phyloP scores from a whole-genome alignment of 2,888 invertebrate genomes.

The Hipparchia semele region DNA sequence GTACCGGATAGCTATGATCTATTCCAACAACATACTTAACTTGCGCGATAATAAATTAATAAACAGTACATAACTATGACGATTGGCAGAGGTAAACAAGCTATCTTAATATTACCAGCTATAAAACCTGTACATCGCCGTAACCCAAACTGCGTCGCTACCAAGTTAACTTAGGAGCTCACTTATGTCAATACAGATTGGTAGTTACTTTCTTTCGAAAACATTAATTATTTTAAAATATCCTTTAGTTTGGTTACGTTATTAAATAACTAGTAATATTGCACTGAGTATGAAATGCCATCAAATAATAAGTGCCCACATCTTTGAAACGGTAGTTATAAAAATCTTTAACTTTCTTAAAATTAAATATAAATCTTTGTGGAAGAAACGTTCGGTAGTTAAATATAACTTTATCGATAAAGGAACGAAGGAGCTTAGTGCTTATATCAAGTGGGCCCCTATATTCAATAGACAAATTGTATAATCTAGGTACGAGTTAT shows the following conservation, averaged over 20 bases:
- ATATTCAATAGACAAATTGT: slow-evolving; percentile 80
- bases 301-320: slow-evolving; percentile 83
- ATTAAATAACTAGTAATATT: slow-evolving; percentile 85
- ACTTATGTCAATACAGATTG: slow-evolving; percentile 81
- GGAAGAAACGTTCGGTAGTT: slow-evolving; percentile 77
- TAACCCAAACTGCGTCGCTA: slow-evolving; percentile 79
- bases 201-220: slow-evolving; percentile 79
- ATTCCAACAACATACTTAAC: slow-evolving; percentile 78
- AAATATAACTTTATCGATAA: slow-evolving; percentile 55
- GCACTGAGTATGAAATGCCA: slow-evolving; percentile 84
- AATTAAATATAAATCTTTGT: slow-evolving; percentile 80
- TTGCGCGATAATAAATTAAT: slow-evolving; percentile 82
- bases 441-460: slow-evolving; percentile 77
- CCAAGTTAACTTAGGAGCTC: slow-evolving; percentile 72
- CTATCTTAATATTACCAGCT: slow-evolving; percentile 82
- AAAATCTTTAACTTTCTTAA: slow-evolving; percentile 75
- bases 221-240: slow-evolving; percentile 81
- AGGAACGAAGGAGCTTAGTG: slow-evolving; percentile 69
- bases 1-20: slow-evolving; percentile 81
- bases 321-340: slow-evolving; percentile 69
- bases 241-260: slow-evolving; percentile 84
- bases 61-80: slow-evolving; percentile 80
- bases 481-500: slow-evolving; percentile 81
- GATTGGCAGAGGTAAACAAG: slow-evolving; percentile 83
- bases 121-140: slow-evolving; percentile 81